phyloP scores from a whole-genome alignment of 2,888 invertebrate species.

The Strigamia maritima region DNA sequence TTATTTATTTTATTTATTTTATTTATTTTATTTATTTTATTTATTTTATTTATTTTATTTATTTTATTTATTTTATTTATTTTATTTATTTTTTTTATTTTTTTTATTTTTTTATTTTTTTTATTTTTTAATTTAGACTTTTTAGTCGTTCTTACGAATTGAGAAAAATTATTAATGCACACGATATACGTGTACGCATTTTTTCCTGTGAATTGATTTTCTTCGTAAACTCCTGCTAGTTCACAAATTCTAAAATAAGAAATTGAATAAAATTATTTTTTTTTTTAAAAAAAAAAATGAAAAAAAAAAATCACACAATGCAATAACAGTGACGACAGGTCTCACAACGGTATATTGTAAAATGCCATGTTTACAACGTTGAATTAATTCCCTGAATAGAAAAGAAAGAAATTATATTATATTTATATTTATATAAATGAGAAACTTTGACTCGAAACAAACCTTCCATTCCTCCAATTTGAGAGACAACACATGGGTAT shows the following conservation, averaged over 20 bases:
- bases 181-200: conserved; percentile 88
- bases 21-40: no score
- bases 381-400: conserved; percentile 62
- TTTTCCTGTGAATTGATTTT: conserved; percentile 80
- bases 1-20: conserved; percentile 20
- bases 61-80: conserved; percentile 28
- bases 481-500: conserved; percentile 86
- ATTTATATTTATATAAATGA: not conserved
- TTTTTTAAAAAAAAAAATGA: not conserved
- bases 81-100: no score
- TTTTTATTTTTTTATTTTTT: no score
- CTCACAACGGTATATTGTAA: conserved; percentile 90
- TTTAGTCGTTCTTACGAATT: conserved; percentile 72
- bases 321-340: conserved; percentile 82
- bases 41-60: no score
- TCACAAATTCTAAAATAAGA: conserved; percentile 69
- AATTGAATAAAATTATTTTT: not conserved
- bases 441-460: conserved; percentile 41
- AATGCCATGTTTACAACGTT: conserved; percentile 94
- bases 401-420: not conserved
- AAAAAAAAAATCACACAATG: conserved; percentile 66
- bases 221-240: conserved; percentile 78
- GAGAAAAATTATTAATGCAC: conserved; percentile 83
- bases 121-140: no score
- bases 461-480: conserved; percentile 92